Base-by-base conservation (phyloP, 2,888 invertebrate species). In the Orchesella flavescens region DNA sequence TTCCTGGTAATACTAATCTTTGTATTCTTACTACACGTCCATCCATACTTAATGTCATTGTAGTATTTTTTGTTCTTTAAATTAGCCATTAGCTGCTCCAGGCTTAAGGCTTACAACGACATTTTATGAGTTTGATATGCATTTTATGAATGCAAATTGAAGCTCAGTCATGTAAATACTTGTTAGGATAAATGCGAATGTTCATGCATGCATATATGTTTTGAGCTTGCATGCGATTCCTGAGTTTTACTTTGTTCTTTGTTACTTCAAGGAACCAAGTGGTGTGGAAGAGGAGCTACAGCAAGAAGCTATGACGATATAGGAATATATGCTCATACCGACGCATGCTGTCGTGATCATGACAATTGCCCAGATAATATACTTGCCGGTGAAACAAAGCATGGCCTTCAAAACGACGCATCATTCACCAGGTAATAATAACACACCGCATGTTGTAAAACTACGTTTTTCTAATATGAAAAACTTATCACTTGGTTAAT, bases 251-350 rank as follows among this genome's bases (percentile, higher is more conserved):
- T 34, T 34, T 34, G 34, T 53, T 23, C 21, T 61, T 63, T 59
- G 15, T 5, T 15, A 34, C 21, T 34, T 65, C 84, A 90, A 93
- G 95, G 94, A 10, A 95, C 94, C 0, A 92, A 93, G 13, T 95
- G 94, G 94, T 95, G 95, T 88, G 95, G 95, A 0, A 92, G 92
- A 72, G 94, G 94, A 0, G 93, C 93, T 87, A 91, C 91, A 0
- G 93, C 94, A 0, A 90, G 91, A 12, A 91, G 91, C 4, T 90
- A 91, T 17, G 90, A 92, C 1, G 93, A 94, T 86, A 89, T 94
- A n/a, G 94, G 94, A 0, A 89, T 92, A 15, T 93, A 93, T 89
- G 91, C 92, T 88, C 91, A 91, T 87, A 93, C 94, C 0, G 95
- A 95, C 90, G 91, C 91, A 15, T 95, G 94, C 89, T 95, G 95